phyloP scores from a whole-genome alignment of 2,113 vertebrate species.

The Taxidea taxus region DNA sequence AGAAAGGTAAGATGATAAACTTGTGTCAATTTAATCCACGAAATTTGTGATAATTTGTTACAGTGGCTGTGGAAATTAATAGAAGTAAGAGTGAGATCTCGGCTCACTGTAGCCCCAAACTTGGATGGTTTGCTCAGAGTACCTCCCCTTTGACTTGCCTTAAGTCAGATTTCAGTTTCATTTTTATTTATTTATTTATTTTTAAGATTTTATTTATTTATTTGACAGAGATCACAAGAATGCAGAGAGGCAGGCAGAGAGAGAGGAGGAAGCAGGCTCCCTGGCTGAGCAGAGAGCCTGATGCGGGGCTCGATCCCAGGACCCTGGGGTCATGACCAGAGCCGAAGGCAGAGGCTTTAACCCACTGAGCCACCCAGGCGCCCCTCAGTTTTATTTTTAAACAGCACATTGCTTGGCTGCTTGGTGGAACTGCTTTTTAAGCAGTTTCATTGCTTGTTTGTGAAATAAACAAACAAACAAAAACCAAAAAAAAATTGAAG shows the following conservation, averaged over 20 bases:
- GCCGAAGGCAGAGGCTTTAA: too few relatives aligned
- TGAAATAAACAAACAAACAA: background rate
- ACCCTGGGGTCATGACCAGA: too few relatives aligned
- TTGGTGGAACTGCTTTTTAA: background rate
- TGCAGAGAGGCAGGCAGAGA: too few relatives aligned
- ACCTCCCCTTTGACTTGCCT: background rate
- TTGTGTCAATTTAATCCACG: background rate
- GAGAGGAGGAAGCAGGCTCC: too few relatives aligned
- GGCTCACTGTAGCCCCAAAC: background rate
- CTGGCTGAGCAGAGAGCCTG: too few relatives aligned
- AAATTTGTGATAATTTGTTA: background rate
- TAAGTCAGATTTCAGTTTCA: conserved; percentile 24
- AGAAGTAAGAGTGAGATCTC: background rate
- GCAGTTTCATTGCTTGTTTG: background rate
- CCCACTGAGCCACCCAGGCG: too few relatives aligned
- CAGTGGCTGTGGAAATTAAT: background rate
- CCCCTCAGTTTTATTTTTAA: conserved; percentile 15
- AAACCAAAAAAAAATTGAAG: background rate
- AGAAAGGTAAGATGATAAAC: background rate
- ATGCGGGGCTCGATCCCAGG: too few relatives aligned
- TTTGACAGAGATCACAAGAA: too few relatives aligned
- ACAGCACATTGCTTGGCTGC: background rate
- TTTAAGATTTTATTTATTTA: too few relatives aligned
- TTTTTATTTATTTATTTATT: conserved; percentile 1
- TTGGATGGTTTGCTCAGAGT: background rate